Evolutionary conservation across 2,888 invertebrate genomes (phyloP).

Genomic region (Meiosimyza decipiens): DNA sequence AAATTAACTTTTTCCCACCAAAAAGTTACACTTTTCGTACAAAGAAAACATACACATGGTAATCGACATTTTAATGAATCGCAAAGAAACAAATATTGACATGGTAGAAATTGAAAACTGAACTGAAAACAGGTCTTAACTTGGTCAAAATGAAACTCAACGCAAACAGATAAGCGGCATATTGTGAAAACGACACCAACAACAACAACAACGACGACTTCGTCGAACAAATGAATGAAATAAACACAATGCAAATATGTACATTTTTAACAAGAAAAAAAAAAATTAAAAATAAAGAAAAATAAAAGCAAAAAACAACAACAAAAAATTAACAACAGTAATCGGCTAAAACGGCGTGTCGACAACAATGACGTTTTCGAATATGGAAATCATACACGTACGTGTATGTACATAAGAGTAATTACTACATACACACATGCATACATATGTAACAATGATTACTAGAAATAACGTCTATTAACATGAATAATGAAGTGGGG

Average conservation of each 20-base stretch:
- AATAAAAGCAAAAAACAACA: slow-evolving; percentile 9
- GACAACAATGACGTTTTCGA: not conserved
- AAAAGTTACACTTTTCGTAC: too few relatives aligned
- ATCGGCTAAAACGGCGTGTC: slow-evolving; percentile 1
- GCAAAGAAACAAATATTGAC: slow-evolving; percentile 6
- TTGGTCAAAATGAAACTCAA: slow-evolving; percentile 15
- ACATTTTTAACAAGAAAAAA: not conserved
- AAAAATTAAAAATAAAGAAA: not conserved
- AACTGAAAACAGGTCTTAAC: slow-evolving; percentile 11
- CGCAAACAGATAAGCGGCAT: too few relatives aligned
- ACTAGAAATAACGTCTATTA: slow-evolving; percentile 1
- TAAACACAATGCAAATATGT: too few relatives aligned
- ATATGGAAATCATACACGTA: not conserved
- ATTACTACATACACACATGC: too few relatives aligned
- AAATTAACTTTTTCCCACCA: too few relatives aligned
- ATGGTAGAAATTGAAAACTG: not conserved
- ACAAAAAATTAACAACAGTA: slow-evolving; percentile 21
- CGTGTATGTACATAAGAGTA: too few relatives aligned
- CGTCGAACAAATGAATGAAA: too few relatives aligned
- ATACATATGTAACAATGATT: not conserved
- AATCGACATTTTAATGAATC: slow-evolving; percentile 1
- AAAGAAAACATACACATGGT: too few relatives aligned
- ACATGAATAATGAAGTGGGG: slow-evolving; percentile 2
- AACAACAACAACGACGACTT: too few relatives aligned
- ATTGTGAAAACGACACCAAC: too few relatives aligned